Conservation (phyloP, 2,113 vertebrate species). For the Pseudolaguvia tuberculata region DNA sequence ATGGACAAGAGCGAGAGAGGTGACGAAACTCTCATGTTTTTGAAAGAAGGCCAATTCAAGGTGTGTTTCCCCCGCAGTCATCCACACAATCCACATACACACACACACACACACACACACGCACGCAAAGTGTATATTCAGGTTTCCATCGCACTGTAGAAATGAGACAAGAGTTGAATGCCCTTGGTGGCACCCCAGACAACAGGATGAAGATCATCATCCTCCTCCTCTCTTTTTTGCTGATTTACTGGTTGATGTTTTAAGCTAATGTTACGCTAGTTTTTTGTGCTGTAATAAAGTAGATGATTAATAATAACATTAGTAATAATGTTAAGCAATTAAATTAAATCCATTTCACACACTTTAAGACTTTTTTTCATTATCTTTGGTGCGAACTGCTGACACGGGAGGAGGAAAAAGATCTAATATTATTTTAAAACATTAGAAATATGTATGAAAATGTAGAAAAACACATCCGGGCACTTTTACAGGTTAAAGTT, state of each 20-base stretch:
- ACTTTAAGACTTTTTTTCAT: neutral
- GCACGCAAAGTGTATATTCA: neutral
- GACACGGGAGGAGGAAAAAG: no score
- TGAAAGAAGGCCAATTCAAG: conserved; percentile 11
- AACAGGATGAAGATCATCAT: neutral
- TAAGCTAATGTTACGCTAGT: neutral
- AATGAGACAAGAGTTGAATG: neutral
- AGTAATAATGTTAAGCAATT: neutral
- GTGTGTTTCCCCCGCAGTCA: conserved; percentile 11
- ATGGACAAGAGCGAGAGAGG: conserved; percentile 4
- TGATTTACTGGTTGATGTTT: neutral
- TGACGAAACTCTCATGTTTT: conserved; percentile 31
- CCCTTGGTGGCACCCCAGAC: neutral
- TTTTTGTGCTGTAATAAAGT: neutral
- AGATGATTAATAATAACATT: neutral
- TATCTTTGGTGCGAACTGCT: neutral
- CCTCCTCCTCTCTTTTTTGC: no score
- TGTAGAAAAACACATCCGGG: no score
- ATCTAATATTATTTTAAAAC: neutral
- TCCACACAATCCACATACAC: neutral
- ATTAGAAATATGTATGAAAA: no score
- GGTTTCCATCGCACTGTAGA: neutral
- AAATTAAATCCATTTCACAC: neutral
- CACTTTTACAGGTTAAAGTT: no score
- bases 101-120: conserved; percentile 4